These are phyloP conservation scores for Echinarachnius parma DNA, from an alignment of 53 echinoderm and acorn worm species.

Conservation along the genomic window DNA sequence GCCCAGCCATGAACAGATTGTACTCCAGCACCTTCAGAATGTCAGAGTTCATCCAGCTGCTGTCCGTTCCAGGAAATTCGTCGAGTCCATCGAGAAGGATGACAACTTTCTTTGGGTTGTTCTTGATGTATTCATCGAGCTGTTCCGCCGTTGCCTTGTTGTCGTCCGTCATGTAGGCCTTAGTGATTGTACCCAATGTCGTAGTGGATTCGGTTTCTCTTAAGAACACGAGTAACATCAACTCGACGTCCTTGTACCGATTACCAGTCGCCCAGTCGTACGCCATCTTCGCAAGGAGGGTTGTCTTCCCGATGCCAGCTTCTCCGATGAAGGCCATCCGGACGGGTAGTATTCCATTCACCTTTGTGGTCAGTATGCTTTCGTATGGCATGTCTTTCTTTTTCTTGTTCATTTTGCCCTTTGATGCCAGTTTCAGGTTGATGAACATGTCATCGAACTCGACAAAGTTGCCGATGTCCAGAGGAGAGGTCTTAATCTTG, in stretches of 20 bases:
- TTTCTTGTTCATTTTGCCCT: too few species aligned
- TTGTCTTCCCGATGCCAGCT: constrained; percentile 14
- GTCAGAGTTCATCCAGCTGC: neutral
- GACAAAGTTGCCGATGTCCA: constrained; percentile 2
- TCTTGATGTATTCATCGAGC: constrained; percentile 11
- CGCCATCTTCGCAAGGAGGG: constrained; percentile 13
- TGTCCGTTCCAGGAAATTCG: neutral
- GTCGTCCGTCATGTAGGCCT: neutral
- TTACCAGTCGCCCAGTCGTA: constrained; percentile 14
- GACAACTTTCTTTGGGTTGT: constrained; percentile 2
- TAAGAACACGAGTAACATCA: neutral
- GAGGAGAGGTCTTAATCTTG: constrained; percentile 24
- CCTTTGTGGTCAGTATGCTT: neutral
- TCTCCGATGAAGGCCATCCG: constrained; percentile 1
- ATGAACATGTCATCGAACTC: constrained; percentile 17
- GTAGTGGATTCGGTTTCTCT: neutral
- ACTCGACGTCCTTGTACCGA: neutral
- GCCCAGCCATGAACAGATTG: neutral
- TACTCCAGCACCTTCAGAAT: neutral
- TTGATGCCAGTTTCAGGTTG: neutral
- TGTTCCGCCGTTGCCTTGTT: neutral
- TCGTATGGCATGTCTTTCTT: neutral
- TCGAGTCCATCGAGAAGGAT: constrained; percentile 10
- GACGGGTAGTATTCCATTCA: neutral
- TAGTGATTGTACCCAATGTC: constrained; percentile 1